Conservation (phyloP, 64 coral and sea anemone genomes). For the Astreopora myriophthalma region DNA sequence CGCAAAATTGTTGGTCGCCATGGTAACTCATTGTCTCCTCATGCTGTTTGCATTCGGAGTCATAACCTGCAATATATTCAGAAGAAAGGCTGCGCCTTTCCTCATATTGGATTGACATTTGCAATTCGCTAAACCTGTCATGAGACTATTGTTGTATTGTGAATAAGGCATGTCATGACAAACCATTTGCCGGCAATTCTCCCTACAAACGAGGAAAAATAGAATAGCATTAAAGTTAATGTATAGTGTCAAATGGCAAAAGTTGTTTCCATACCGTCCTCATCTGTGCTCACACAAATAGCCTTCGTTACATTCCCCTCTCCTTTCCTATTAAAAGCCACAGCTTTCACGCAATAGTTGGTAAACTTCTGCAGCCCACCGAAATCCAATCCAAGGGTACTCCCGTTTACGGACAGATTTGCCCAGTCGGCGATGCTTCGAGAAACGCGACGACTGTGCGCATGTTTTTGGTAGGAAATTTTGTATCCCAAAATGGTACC, state of each 20-base stretch:
- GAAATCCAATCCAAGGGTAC: neutral
- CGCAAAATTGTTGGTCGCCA: too few species aligned
- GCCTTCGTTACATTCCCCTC: neutral
- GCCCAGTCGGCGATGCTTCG: neutral
- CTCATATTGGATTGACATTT: too few species aligned
- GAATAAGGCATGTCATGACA: too few species aligned
- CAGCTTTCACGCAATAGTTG: neutral
- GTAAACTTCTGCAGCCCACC: neutral
- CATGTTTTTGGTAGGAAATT: neutral
- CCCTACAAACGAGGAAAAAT: too few species aligned
- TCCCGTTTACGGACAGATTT: neutral
- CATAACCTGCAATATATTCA: too few species aligned
- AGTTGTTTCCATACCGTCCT: conserved; percentile 3
- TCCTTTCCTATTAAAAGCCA: conserved; percentile 28
- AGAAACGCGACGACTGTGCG: neutral
- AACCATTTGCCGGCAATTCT: too few species aligned
- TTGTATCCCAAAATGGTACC: conserved; percentile 48
- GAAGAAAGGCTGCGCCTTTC: too few species aligned
- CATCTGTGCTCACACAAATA: neutral
- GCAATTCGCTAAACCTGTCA: too few species aligned
- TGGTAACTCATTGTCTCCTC: too few species aligned
- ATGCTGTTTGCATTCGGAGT: too few species aligned
- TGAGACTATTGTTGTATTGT: too few species aligned
- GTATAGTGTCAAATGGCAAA: neutral
- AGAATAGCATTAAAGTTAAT: too few species aligned